A percentile compares a stretch with the other conserved stretches of the same genome.
These are phyloP conservation scores for Drosophila siamana DNA, from an alignment of 2,888 invertebrate genomes.

Conservation along the genomic window DNA sequence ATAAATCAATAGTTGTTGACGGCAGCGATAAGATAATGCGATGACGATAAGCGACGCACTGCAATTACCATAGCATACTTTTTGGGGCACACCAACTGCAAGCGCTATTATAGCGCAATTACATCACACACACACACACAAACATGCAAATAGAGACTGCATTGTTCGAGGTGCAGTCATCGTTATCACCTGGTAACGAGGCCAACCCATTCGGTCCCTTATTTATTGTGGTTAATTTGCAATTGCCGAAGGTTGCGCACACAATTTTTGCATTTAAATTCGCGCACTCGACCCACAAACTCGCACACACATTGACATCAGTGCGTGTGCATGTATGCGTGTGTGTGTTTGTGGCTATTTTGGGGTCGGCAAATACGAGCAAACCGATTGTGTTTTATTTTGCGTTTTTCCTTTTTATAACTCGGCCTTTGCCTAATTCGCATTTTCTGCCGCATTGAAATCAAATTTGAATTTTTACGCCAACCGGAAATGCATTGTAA, in stretches of 20 bases:
- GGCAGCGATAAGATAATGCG: conserved; percentile 62
- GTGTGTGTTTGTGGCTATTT: conserved; percentile 41
- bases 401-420: conserved; percentile 15
- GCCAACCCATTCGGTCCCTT: conserved; percentile 34
- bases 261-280: conserved; percentile 50
- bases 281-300: conserved; percentile 4
- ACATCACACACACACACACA: conserved; percentile 28
- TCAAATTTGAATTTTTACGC: conserved; percentile 80
- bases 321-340: conserved; percentile 3
- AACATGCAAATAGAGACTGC: conserved; percentile 22
- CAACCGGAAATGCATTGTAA: conserved; percentile 71
- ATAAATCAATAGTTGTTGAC: conserved; percentile 59
- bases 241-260: conserved; percentile 65
- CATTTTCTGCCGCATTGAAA: conserved; percentile 76
- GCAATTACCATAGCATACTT: conserved; percentile 51
- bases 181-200: conserved; percentile 34
- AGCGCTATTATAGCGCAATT: conserved; percentile 21
- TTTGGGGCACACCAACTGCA: conserved; percentile 34
- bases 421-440: conserved; percentile 64
- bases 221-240: conserved; percentile 76
- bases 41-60: conserved; percentile 22
- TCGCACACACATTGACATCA: conserved; percentile 12
- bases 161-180: conserved; percentile 7
- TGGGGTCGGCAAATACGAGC: conserved; percentile 33
- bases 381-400: conserved; percentile 16